Base-by-base conservation (phyloP, 2,888 invertebrate genomes). In the Drosophila robusta region DNA sequence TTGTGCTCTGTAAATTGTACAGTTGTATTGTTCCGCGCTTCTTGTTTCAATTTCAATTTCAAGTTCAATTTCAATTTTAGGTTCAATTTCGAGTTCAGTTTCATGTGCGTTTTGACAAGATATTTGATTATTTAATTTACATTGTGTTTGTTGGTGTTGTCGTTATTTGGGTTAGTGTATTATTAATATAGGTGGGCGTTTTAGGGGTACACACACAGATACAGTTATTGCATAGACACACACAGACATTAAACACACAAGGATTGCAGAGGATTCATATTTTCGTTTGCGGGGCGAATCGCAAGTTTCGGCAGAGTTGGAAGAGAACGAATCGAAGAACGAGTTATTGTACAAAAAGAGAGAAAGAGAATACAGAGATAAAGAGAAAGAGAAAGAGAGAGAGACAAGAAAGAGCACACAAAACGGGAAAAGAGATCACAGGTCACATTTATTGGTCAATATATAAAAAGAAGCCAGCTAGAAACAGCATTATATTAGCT, bases 1-100 rank as follows among this genome's bases (percentile, higher is more conserved):
- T 94, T 92, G 93, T 94, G 93, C 94, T 94, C 93, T 94, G 94
- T 89, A 94, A 94, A 91, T 91, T 92, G 89, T 91, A 91, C 83
- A 91, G 91, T 91, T 91, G 91, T 90, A 91, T 91, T 90, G 92
- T 91, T 90, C 91, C 91, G 83, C 91, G 90, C 92, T 91, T 86
- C 84, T 83, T 72, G 70, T 56, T 85, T 81, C 64, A 62, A 51
- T 71, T 68, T 78, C 60, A 50, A 41, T 55, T 87, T 74, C 54
- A 57, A 45, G 51, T 71, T 62, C 24, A 29, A 60, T 36, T 87
- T 74, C 51, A 44, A 29, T 22, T 22, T 22, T 22, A 52, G 7
- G 26, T 67, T 18, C 8, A 41, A 22, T 51, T 61, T 70, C 46
- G 41, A 50, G 18, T 68, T 64, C 41, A 46, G 57, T 72, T 74